These are phyloP conservation scores for Erpobdella octoculata DNA, from an alignment of 2,888 invertebrate species.

Conservation along the genomic window DNA sequence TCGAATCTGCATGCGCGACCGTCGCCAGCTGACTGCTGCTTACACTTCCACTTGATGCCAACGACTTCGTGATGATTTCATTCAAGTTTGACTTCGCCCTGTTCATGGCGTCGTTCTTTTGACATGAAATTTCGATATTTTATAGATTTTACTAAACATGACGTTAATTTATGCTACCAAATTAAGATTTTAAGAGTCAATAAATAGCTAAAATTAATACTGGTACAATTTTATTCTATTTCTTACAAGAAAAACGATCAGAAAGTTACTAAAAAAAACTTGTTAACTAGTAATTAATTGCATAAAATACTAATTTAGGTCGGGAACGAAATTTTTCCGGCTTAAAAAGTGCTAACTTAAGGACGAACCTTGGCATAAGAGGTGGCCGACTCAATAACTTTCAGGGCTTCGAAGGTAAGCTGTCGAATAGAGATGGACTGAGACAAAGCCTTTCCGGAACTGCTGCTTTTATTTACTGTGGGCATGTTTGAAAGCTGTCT, in stretches of 20 bases:
- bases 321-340: no score
- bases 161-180: no score
- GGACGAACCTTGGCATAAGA: background rate
- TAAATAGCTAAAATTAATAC: background rate
- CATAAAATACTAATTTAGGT: background rate
- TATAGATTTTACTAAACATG: no score
- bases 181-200: background rate
- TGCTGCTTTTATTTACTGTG: no score
- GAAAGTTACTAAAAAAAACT: no score
- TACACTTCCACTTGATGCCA: conserved; percentile 2
- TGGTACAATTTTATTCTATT: no score
- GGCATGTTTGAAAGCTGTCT: no score
- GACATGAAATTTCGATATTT: no score
- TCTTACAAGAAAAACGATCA: no score
- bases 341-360: background rate
- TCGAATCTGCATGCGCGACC: background rate
- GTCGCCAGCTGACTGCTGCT: background rate
- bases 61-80: conserved; percentile 13
- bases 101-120: background rate
- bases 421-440: background rate
- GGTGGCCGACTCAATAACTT: background rate
- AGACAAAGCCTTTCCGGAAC: no score
- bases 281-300: background rate
- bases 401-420: conserved; percentile 15
- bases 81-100: background rate